These are phyloP conservation scores for Lophius piscatorius DNA, from an alignment of 2,113 vertebrate species.

Conservation along the genomic window DNA sequence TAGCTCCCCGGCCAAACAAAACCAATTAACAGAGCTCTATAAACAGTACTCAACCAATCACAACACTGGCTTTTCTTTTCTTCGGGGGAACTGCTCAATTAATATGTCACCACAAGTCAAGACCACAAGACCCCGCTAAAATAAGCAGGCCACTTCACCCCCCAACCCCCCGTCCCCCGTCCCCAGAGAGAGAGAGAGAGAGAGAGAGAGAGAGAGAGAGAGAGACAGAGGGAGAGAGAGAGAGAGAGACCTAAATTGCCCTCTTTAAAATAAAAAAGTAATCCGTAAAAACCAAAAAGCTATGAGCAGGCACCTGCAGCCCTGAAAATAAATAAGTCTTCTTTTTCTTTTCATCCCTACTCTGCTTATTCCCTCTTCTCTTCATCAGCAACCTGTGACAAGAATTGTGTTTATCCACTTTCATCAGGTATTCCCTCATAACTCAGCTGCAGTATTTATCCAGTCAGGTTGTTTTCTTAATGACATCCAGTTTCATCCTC, in stretches of 20 bases:
- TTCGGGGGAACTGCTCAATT: conserved; percentile 68
- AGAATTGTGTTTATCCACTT: conserved; percentile 69
- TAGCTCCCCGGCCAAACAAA: conserved; percentile 60
- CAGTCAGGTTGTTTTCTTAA: conserved; percentile 6
- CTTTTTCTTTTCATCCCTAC: conserved; percentile 43
- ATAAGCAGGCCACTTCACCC: conserved; percentile 69
- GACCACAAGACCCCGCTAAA: conserved; percentile 66
- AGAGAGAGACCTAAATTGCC: conserved; percentile 68
- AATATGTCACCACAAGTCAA: conserved; percentile 76
- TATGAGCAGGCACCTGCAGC: conserved; percentile 71
- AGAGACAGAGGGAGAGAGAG: conserved; percentile 49
- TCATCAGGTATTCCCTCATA: conserved; percentile 23
- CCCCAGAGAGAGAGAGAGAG: conserved; percentile 50
- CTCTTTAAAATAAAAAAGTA: conserved; percentile 70
- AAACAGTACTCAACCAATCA: conserved; percentile 52
- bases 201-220: conserved; percentile 52
- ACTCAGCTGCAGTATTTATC: conserved; percentile 12
- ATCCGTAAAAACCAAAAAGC: conserved; percentile 75
- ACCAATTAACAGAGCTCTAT: conserved; percentile 67
- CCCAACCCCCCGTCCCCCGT: conserved; percentile 33
- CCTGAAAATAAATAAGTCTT: conserved; percentile 74
- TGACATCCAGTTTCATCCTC: conserved; percentile 1
- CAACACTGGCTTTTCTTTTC: conserved; percentile 61
- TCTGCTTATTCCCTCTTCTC: conserved; percentile 49
- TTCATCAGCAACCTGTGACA: conserved; percentile 60